phyloP scores from a whole-genome alignment of 2,113 vertebrate genomes.

The Bujurquina vittata region DNA sequence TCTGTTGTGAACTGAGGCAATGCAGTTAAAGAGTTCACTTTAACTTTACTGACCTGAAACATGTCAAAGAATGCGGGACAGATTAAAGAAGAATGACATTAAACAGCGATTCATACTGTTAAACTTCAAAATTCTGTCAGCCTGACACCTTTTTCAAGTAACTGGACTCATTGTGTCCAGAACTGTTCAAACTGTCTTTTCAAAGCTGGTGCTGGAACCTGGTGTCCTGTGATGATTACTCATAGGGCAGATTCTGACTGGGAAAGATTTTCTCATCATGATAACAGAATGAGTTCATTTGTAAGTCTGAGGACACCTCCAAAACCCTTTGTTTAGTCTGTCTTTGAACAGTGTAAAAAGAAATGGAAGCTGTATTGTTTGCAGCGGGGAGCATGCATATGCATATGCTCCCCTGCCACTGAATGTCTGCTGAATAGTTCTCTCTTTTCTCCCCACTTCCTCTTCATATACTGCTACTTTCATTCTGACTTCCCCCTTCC shows the following conservation, averaged over 20 bases:
- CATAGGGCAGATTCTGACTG: constrained; percentile 85
- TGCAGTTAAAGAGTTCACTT: neutral
- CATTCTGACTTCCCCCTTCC: neutral
- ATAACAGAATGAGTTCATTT: constrained; percentile 73
- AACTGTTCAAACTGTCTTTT: neutral
- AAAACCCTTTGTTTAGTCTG: neutral
- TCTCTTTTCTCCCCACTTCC: neutral
- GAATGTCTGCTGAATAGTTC: neutral
- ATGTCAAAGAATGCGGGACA: neutral
- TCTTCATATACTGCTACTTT: neutral
- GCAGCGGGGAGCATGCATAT: neutral
- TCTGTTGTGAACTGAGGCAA: no score
- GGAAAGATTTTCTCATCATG: constrained; percentile 70
- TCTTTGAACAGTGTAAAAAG: neutral
- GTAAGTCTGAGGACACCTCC: constrained; percentile 73
- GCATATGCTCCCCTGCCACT: neutral
- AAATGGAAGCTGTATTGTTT: neutral
- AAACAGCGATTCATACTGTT: neutral
- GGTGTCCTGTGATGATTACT: constrained; percentile 81
- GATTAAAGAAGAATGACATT: neutral
- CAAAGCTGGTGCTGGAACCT: constrained; percentile 18
- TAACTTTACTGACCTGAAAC: neutral
- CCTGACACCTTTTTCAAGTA: neutral
- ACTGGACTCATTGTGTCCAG: neutral
- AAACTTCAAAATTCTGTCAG: neutral